Percentiles rank a stretch among this genome's conserved stretches.
phyloP scores from a whole-genome alignment of 2,888 invertebrate genomes.

The Cylloceria caligata region DNA sequence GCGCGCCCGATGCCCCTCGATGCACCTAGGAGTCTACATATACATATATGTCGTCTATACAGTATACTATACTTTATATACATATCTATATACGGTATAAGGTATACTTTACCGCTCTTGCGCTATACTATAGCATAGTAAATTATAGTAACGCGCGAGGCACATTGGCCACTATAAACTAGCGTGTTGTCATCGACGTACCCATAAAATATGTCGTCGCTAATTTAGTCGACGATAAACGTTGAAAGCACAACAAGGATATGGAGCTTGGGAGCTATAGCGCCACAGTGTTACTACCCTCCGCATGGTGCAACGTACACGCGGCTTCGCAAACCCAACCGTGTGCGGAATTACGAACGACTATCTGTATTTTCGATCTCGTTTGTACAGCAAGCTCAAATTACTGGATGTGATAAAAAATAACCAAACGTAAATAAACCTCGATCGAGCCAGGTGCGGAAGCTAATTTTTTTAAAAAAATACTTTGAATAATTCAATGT shows the following conservation, averaged over 20 bases:
- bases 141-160: constrained; percentile 46
- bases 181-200: constrained; percentile 66
- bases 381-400: constrained; percentile 8
- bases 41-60: constrained; percentile 6
- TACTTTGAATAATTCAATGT: constrained; percentile 1
- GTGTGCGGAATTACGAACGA: constrained; percentile 8
- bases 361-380: constrained; percentile 36
- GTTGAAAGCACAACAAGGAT: constrained; percentile 65
- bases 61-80: constrained; percentile 20
- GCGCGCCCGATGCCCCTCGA: constrained; percentile 41
- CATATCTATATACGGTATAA: constrained; percentile 4
- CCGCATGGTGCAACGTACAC: constrained; percentile 10
- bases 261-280: constrained; percentile 50
- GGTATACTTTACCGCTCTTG: constrained; percentile 17
- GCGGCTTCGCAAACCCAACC: neutral
- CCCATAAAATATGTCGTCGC: constrained; percentile 68
- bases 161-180: constrained; percentile 64
- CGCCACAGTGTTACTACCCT: constrained; percentile 10
- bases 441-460: neutral
- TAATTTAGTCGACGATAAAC: constrained; percentile 68
- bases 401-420: constrained; percentile 20
- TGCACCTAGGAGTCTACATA: constrained; percentile 27
- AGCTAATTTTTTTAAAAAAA: neutral
- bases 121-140: constrained; percentile 25
- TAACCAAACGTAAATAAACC: constrained; percentile 11